phyloP scores from a whole-genome alignment of 1,140 invertebrate species.

The Drosophila seguyi region DNA sequence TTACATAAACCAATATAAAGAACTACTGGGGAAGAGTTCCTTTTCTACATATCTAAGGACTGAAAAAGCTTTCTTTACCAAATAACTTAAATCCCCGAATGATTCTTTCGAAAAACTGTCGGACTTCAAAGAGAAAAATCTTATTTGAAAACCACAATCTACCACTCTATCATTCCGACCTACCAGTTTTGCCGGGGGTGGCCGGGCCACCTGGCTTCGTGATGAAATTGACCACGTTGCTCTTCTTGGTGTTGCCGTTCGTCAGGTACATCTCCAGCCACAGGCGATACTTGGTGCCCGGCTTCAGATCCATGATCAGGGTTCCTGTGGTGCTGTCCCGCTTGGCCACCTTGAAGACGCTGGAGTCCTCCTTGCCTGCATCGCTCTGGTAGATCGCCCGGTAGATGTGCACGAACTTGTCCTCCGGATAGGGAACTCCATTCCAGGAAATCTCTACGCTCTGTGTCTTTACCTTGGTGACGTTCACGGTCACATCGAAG shows the following conservation, averaged over 20 bases:
- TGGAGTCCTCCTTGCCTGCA: constrained; percentile 90
- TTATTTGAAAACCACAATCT: not conserved
- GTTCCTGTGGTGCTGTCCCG: constrained; percentile 90
- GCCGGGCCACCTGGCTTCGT: constrained; percentile 91
- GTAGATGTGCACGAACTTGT: constrained; percentile 96
- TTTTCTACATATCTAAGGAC: not conserved
- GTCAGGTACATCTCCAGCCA: constrained; percentile 95
- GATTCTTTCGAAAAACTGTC: constrained; percentile 66
- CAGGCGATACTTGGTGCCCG: constrained; percentile 92
- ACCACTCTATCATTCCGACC: not conserved
- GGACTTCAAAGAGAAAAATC: constrained; percentile 60
- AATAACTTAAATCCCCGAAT: constrained; percentile 65
- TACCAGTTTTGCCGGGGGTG: constrained; percentile 75
- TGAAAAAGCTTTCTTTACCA: constrained; percentile 46
- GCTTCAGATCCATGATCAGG: constrained; percentile 90
- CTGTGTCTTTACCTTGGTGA: constrained; percentile 90
- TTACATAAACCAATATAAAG: no score
- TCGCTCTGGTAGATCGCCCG: constrained; percentile 93
- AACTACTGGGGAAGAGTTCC: not conserved
- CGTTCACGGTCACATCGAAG: constrained; percentile 91
- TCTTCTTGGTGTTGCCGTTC: constrained; percentile 94
- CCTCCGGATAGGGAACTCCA: constrained; percentile 93
- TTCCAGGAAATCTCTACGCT: constrained; percentile 92
- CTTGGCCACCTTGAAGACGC: constrained; percentile 93
- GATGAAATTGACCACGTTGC: constrained; percentile 94